Percentiles rank a stretch among this genome's conserved stretches.
These are phyloP conservation scores for Larimichthys crocea DNA, from an alignment of 2,113 vertebrate genomes.

Conservation along the genomic window DNA sequence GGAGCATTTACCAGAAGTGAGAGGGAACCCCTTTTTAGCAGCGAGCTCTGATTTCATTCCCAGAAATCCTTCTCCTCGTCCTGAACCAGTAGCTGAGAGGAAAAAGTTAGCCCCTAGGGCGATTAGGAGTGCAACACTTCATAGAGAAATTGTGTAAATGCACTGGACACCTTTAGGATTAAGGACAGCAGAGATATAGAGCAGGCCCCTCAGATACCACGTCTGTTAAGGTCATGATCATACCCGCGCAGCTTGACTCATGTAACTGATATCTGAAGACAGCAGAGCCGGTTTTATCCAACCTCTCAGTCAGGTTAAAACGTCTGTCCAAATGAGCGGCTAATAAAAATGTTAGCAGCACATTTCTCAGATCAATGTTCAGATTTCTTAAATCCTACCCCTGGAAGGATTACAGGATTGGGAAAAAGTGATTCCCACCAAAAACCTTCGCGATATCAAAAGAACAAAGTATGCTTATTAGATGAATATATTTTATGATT, in stretches of 20 bases:
- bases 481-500: neutral
- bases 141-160: slow-evolving; percentile 15
- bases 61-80: slow-evolving; percentile 50
- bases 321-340: neutral
- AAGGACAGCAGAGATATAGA: neutral
- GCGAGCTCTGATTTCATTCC: slow-evolving; percentile 63
- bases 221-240: slow-evolving; percentile 28
- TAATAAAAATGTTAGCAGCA: slow-evolving; percentile 7
- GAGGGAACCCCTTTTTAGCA: slow-evolving; percentile 68
- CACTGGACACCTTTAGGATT: neutral
- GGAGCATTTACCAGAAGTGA: slow-evolving; percentile 58
- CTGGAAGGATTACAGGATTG: slow-evolving; percentile 16
- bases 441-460: neutral
- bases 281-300: slow-evolving; percentile 11
- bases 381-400: slow-evolving; percentile 18
- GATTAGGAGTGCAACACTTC: slow-evolving; percentile 12
- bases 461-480: neutral
- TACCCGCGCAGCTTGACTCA: slow-evolving; percentile 11
- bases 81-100: slow-evolving; percentile 34
- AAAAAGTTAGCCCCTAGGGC: slow-evolving; percentile 1
- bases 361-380: slow-evolving; percentile 35
- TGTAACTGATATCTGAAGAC: slow-evolving; percentile 24
- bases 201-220: neutral
- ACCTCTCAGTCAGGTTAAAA: slow-evolving; percentile 5
- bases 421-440: slow-evolving; percentile 17